Evolutionary conservation across 2,113 vertebrate species (phyloP).

Genomic region (Mixornis gularis): DNA sequence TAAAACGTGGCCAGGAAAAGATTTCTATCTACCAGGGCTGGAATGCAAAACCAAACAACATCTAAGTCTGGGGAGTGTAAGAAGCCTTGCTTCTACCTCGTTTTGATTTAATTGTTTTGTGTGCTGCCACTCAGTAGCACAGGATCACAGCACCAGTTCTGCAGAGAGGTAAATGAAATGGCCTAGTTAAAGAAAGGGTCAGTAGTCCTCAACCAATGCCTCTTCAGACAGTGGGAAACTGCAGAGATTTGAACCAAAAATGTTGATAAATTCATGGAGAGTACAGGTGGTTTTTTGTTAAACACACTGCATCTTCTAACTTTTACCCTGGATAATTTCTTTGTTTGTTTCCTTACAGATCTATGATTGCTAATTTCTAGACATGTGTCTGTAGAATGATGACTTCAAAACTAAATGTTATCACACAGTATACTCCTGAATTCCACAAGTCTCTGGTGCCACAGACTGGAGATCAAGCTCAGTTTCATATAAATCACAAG

Average conservation of each 20-base stretch:
- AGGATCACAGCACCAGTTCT: not conserved
- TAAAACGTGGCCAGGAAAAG: conserved; percentile 21
- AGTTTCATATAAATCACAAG: not conserved
- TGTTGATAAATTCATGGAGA: not conserved
- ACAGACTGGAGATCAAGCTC: not conserved
- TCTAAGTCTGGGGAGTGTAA: not conserved
- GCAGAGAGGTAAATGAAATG: not conserved
- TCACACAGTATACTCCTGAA: not conserved
- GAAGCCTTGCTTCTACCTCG: not conserved
- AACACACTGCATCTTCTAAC: not conserved
- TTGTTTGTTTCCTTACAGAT: not conserved
- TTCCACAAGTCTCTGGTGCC: not conserved
- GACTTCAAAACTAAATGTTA: not conserved
- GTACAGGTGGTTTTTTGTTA: not conserved
- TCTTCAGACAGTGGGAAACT: not conserved
- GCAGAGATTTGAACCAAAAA: not conserved
- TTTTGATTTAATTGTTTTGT: not conserved
- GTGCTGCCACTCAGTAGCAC: not conserved
- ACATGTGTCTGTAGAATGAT: not conserved
- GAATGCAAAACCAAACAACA: not conserved
- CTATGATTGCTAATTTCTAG: not conserved
- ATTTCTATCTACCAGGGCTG: not conserved
- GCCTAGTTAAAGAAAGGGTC: not conserved
- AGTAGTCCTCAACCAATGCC: not conserved
- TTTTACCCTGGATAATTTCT: not conserved